Conservation (phyloP, 2,888 invertebrate genomes). For the Leptopilina drosophilae region DNA sequence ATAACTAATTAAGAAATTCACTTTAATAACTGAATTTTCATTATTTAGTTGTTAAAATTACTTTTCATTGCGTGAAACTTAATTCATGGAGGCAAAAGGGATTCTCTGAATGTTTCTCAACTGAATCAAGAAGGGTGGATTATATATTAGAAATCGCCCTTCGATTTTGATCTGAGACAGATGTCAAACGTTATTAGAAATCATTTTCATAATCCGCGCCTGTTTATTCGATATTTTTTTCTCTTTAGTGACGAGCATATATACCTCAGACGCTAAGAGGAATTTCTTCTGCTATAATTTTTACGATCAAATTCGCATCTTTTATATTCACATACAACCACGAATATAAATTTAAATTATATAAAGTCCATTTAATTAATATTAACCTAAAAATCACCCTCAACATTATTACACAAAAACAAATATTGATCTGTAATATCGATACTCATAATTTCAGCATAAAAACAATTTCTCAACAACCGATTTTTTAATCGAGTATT, state of each 20-base stretch:
- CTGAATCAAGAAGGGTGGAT: slow-evolving; percentile 15
- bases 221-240: neutral
- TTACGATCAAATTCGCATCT: too few relatives aligned
- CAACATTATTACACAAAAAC: too few relatives aligned
- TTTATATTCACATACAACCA: too few relatives aligned
- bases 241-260: neutral
- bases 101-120: slow-evolving; percentile 13
- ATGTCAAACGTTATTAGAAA: slow-evolving; percentile 32
- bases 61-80: too few relatives aligned
- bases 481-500: too few relatives aligned
- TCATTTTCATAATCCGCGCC: neutral
- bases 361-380: too few relatives aligned
- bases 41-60: neutral
- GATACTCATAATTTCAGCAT: too few relatives aligned
- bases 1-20: slow-evolving; percentile 60
- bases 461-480: too few relatives aligned
- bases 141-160: neutral
- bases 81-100: neutral
- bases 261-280: neutral
- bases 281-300: too few relatives aligned
- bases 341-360: too few relatives aligned
- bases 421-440: too few relatives aligned
- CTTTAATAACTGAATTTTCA: neutral
- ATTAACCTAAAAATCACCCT: too few relatives aligned
- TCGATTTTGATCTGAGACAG: slow-evolving; percentile 16